Evolutionary conservation across 1,140 invertebrate genomes (phyloP), one percentile per base, ranked within the genome.

Genomic region (Heliconius hermathena): DNA sequence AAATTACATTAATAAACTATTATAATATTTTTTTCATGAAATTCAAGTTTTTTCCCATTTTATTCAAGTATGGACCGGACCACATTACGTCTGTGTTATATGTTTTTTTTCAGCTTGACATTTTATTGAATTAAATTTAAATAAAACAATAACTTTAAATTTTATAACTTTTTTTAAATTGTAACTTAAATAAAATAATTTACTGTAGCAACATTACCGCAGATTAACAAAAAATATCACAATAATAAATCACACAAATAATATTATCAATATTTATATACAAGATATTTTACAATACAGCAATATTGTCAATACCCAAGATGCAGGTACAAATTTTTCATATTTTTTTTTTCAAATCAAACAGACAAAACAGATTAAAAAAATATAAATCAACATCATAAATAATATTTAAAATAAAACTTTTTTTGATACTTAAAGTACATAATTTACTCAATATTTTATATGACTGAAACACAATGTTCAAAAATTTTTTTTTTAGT

Each of bases 281-380:
- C 80, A 85, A 75, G 76, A 77, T 77, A 73, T 79, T 83, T 81
- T 85, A 84, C 82, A 86, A 79, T 81, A 83, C 84, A 85, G 79
- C 75, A 80, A 90, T 92, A 92, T 92, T 92, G 89, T 92, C 88
- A 76, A 86, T 86, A 87, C 85, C 88, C 88, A 90, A 52, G 73
- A 88, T 83, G 88, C 90, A 91, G 90, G 90, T 92, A 91, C 90
- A n/a, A 70, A 29, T 46, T 49, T 71, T 71, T 29, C 33, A 71
- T 71, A 71, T 74, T 29, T 66, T 26, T 66, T 29, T 66, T 66
- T 29, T 2, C n/a, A 26, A 26, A 26, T 66, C 13, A 26, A 66
- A 66, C 13, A 66, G 26, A 66, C 22, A 66, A 66, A 26, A 52
- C 6, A 26, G 22, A 16, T 66, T 66, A 66, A 29, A 29, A 66